Evolutionary conservation across 2,888 invertebrate species (phyloP), one percentile per base, ranked within the genome.

Genomic region (Phania funesta): DNA sequence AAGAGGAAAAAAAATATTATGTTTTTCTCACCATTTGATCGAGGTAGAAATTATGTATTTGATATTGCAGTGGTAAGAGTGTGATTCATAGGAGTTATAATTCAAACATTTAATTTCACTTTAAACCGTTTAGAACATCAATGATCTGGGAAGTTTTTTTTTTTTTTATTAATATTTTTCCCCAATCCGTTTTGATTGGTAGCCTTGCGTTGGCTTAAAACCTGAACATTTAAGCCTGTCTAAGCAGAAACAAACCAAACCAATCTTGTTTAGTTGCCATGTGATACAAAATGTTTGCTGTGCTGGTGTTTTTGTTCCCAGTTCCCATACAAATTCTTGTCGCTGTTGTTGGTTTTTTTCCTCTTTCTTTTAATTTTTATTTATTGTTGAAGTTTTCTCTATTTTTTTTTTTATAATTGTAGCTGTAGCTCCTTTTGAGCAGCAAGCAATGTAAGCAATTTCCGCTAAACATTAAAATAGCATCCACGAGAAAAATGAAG

Each of bases 321-420:
- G 58, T 81, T 76, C 76, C 76, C 80, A 81, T 64, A 65, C 80
- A 81, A 81, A 81, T 81, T 81, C 80, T 71, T 80, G 64, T 56
- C 56, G 76, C n/a, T n/a, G n/a, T 29, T 29, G 29, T 7, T 29
- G 29, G 29, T 29, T 29, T 29, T 29, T 29, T 29, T 44, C 8
- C 16, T 41, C 38, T 54, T 54, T 52, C 64, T 58, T 68, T 70
- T 38, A 67, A 67, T 67, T 67, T 58, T 75, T n/a, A n/a, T 54
- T 22, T 60, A 24, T 60, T 24, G 41, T 58, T 65, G 44, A 18
- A 58, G n/a, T 48, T 7, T 56, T 26, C 46, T 62, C 22, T 50
- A 35, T 35, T 48, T 64, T 6, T 46, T 41, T 56, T 22, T 22
- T 44, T 16, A 71, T 71, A 48, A 48, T 58, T 58, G 32, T 8